A percentile compares a stretch with the other conserved stretches of the same genome.
Evolutionary conservation across 2,797 vertebrate species (phyloP).

Genomic region (Hypotaenidia okinawae): DNA sequence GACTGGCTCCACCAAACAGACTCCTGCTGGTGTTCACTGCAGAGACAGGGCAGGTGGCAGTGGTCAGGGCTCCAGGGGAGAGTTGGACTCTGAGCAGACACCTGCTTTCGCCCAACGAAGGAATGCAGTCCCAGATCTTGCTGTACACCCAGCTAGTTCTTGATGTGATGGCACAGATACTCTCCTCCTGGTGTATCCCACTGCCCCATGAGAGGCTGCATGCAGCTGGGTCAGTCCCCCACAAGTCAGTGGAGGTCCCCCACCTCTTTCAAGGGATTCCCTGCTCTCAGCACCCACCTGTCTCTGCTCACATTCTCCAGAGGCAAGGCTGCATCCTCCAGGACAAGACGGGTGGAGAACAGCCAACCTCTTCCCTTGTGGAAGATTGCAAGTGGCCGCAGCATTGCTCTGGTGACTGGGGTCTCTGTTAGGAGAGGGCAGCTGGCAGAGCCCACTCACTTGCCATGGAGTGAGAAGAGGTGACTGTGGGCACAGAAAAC

Average conservation of each 20-base stretch:
- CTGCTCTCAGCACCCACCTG: accelerated
- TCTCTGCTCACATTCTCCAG: not conserved
- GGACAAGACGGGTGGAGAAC: not conserved
- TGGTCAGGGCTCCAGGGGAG: not conserved
- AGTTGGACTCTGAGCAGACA: not conserved
- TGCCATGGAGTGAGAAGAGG: not conserved
- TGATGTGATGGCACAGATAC: not conserved
- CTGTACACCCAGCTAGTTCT: not conserved
- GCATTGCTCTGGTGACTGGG: accelerated
- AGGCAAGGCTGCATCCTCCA: not conserved
- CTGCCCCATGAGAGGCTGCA: not conserved
- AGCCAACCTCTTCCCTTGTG: not conserved
- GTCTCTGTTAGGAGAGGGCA: not conserved
- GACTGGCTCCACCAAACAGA: not conserved
- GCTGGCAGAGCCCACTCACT: not conserved
- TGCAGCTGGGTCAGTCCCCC: not conserved
- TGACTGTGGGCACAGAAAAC: accelerated
- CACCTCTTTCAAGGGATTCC: not conserved
- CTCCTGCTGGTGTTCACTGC: not conserved
- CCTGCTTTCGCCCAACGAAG: not conserved
- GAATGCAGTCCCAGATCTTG: not conserved
- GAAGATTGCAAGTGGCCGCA: not conserved
- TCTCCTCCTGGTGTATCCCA: not conserved
- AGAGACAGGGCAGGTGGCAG: not conserved
- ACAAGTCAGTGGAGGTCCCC: not conserved